Evolutionary conservation across 30 jellyfish, hydroid and myxozoan genomes (phyloP).

Genomic region (Hydractinia echinata): DNA sequence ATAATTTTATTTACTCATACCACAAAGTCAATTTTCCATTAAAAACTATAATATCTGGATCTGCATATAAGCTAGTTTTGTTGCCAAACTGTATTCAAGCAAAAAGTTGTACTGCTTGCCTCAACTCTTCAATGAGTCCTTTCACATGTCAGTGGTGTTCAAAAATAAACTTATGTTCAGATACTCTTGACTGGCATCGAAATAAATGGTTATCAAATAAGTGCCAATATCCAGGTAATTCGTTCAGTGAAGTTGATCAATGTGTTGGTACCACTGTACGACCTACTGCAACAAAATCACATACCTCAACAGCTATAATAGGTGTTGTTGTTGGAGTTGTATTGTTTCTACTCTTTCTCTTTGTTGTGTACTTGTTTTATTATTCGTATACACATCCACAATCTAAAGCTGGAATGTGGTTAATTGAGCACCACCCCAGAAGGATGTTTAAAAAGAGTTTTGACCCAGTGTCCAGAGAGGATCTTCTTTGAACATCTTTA

Average conservation of each 20-base stretch:
- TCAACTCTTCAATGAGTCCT: constrained; percentile 27
- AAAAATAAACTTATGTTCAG: constrained; percentile 64
- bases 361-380: not conserved
- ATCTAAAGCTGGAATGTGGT: constrained; percentile 30
- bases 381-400: constrained; percentile 35
- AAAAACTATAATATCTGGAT: constrained; percentile 19
- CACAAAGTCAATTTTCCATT: constrained; percentile 41
- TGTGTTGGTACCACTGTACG: constrained; percentile 31
- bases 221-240: constrained; percentile 41
- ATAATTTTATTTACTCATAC: constrained; percentile 32
- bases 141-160: constrained; percentile 82
- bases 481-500: no score
- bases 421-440: constrained; percentile 26
- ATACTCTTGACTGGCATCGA: constrained; percentile 71
- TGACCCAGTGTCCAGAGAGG: no score
- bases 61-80: constrained; percentile 43
- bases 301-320: not conserved
- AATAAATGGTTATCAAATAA: constrained; percentile 47
- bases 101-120: constrained; percentile 57
- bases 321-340: constrained; percentile 11
- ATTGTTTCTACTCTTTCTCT: not conserved
- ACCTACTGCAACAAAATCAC: not conserved
- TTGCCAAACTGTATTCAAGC: constrained; percentile 58
- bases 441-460: constrained; percentile 19
- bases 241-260: constrained; percentile 18